phyloP scores from a whole-genome alignment of 2,888 invertebrate species.

The Charanyca ferruginea region DNA sequence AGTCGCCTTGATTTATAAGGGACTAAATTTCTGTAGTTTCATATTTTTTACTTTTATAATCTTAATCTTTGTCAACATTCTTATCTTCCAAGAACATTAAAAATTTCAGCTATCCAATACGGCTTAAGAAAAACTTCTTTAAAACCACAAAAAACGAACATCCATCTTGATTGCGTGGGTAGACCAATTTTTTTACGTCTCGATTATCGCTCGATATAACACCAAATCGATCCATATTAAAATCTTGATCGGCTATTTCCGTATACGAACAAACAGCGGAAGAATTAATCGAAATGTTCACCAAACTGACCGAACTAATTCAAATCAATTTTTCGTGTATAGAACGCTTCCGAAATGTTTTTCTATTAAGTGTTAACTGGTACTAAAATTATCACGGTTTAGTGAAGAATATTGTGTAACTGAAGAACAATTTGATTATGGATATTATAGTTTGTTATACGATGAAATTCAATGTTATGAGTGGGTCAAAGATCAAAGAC shows the following conservation, averaged over 20 bases:
- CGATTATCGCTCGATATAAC: slow-evolving; percentile 42
- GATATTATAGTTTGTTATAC: slow-evolving; percentile 25
- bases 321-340: slow-evolving; percentile 27
- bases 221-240: slow-evolving; percentile 48
- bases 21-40: not conserved
- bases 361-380: slow-evolving; percentile 38
- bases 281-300: slow-evolving; percentile 27
- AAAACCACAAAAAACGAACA: not conserved
- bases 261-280: slow-evolving; percentile 26
- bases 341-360: slow-evolving; percentile 54
- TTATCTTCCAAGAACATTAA: too few relatives aligned
- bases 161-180: slow-evolving; percentile 23
- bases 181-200: slow-evolving; percentile 29
- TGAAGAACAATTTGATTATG: slow-evolving; percentile 27
- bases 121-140: not conserved
- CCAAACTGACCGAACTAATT: slow-evolving; percentile 18
- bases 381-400: slow-evolving; percentile 45
- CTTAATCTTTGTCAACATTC: not conserved
- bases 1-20: not conserved
- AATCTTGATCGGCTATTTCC: slow-evolving; percentile 42
- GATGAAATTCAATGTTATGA: slow-evolving; percentile 15
- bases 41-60: not conserved
- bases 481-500: slow-evolving; percentile 22
- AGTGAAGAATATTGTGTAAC: slow-evolving; percentile 32
- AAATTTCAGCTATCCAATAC: too few relatives aligned